Evolutionary conservation across 1,140 invertebrate species (phyloP).

Genomic region (Kradibia gibbosae): DNA sequence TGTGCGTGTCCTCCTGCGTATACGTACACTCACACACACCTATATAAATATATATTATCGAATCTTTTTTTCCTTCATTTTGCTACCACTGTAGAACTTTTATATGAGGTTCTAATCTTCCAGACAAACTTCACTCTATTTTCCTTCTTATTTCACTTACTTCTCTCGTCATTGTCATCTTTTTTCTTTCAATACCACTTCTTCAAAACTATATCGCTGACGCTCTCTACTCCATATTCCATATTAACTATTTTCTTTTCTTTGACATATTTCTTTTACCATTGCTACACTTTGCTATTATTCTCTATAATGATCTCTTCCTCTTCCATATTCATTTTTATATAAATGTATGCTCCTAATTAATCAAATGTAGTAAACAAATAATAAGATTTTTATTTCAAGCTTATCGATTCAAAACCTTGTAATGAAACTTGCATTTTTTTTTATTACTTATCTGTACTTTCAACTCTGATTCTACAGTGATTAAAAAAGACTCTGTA

Average conservation of each 20-base stretch:
- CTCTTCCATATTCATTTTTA: not conserved
- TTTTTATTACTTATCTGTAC: no score
- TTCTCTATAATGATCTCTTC: not conserved
- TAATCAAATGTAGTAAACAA: no score
- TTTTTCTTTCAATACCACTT: not conserved
- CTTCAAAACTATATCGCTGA: slow-evolving; percentile 27
- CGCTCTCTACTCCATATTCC: not conserved
- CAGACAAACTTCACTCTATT: slow-evolving; percentile 65
- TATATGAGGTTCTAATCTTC: slow-evolving; percentile 73
- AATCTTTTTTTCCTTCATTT: not conserved
- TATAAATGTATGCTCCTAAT: no score
- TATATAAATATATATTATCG: slow-evolving; percentile 5
- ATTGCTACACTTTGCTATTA: no score
- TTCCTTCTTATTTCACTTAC: slow-evolving; percentile 1
- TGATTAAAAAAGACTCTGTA: no score
- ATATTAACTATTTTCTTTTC: no score
- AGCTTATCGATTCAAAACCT: no score
- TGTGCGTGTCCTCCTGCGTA: not conserved
- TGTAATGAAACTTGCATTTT: no score
- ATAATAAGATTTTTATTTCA: no score
- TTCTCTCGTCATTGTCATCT: not conserved
- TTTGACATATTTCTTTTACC: not conserved
- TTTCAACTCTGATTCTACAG: no score
- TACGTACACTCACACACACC: not conserved
- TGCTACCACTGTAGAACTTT: slow-evolving; percentile 63